Percentiles rank a stretch among this genome's conserved stretches.
Evolutionary conservation across 2,888 invertebrate genomes (phyloP).

Genomic region (Drosophila birchii): DNA sequence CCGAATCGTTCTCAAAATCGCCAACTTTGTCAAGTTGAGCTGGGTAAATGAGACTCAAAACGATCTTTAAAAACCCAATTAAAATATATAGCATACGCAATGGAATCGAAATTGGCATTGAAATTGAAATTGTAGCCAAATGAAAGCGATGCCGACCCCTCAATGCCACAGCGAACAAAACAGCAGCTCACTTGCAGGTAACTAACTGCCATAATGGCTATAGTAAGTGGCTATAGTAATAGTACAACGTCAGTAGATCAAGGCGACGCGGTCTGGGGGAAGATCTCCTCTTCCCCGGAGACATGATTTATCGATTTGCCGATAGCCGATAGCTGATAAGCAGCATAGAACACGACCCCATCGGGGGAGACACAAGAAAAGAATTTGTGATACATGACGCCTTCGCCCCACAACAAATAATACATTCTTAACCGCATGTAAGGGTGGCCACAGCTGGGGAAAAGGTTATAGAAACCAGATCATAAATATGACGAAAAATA

Average conservation of each 20-base stretch:
- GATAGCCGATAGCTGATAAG: constrained; percentile 58
- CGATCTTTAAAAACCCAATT: constrained; percentile 53
- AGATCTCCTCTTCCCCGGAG: constrained; percentile 18
- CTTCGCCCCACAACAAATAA: neutral
- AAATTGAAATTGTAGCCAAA: constrained; percentile 37
- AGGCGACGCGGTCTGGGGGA: constrained; percentile 9
- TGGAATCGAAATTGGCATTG: constrained; percentile 54
- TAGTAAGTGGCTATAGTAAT: neutral
- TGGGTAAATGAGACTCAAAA: constrained; percentile 22
- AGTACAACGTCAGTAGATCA: constrained; percentile 28
- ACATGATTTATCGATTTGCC: constrained; percentile 35
- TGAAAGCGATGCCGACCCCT: constrained; percentile 58
- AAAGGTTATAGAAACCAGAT: neutral
- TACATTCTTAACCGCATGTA: constrained; percentile 7
- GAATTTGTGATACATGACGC: constrained; percentile 39
- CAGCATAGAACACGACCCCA: constrained; percentile 41
- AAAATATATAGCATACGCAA: constrained; percentile 34
- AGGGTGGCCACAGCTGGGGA: constrained; percentile 3
- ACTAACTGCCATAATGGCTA: constrained; percentile 2
- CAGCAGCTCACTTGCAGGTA: constrained; percentile 3
- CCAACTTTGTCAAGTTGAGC: constrained; percentile 38
- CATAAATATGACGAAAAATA: neutral
- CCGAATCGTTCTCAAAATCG: neutral
- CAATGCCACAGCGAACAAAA: constrained; percentile 55
- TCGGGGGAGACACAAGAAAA: constrained; percentile 34